Base-by-base conservation (phyloP, 2,797 vertebrate genomes). In the Numenius phaeopus region DNA sequence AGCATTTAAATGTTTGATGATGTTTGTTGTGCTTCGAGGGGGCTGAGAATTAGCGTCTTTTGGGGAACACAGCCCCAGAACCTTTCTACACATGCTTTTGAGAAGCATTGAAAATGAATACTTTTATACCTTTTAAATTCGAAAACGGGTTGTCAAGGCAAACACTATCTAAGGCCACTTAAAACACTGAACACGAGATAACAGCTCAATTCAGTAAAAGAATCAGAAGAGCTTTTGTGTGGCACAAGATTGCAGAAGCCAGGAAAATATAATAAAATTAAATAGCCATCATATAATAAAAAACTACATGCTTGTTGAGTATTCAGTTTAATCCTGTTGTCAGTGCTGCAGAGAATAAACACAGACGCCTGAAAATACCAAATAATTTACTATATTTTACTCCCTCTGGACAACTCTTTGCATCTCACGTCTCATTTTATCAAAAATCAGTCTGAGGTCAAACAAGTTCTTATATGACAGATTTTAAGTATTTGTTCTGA, bases 371-470 rank as follows among this genome's bases (percentile, higher is more conserved):
- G 89, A 94, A 98, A 97, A 96, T 86, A 96, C 97, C 84, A 96
- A 97, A 94, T 90, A 96, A 97, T 96, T 97, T 94, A 96, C 94
- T 88, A 95, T 92, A 95, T 95, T 92, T 90, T 86, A 97, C 84
- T 97, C 94, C 95, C 95, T 97, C 95, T 87, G 89, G 96, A 95
- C 85, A 96, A 92, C 78, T 86, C 86, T 94, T 85, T 92, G 86
- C 82, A 88, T 91, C 59, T 96, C 42, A 90, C n/a, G 73, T 95
- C 93, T 97, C 83, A 88, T 91, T 98, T 97, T 97, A 97, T 93
- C 96, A 96, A 95, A 97, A 97, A 97, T 87, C 94, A 97, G 91
- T 98, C 96, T 98, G 94, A 96, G 95, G 96, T 95, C 92, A 97
- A 97, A 97, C 87, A 93, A 98, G 94, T 91, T 97, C 93, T 97